Evolutionary conservation across 30 jellyfish, hydroid and myxozoan species (phyloP).

Genomic region (Clytia hemisphaerica): DNA sequence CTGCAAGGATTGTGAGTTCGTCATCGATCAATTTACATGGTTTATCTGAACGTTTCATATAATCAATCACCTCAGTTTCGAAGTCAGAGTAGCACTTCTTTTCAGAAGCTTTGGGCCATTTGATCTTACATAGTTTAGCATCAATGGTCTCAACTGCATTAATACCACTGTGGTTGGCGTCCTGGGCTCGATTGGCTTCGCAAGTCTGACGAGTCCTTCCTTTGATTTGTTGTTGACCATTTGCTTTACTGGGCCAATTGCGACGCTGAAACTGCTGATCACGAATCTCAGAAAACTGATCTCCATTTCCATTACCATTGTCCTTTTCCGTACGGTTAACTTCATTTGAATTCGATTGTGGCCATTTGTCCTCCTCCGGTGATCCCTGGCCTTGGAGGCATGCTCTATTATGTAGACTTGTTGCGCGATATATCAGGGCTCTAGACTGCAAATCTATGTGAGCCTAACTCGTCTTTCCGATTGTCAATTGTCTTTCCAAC

Average conservation of each 20-base stretch:
- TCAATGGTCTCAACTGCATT: background rate
- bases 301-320: background rate
- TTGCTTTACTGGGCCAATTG: too few species aligned
- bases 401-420: slow-evolving; percentile 1
- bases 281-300: background rate
- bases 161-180: slow-evolving; percentile 5
- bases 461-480: too few species aligned
- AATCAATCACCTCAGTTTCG: background rate
- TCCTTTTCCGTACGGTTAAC: slow-evolving; percentile 13
- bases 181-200: slow-evolving; percentile 2
- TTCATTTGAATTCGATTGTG: background rate
- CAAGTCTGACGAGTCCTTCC: slow-evolving; percentile 1
- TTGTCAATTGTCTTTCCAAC: too few species aligned
- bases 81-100: background rate
- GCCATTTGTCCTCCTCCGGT: slow-evolving; percentile 7
- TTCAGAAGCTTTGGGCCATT: slow-evolving; percentile 8
- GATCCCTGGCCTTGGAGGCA: slow-evolving; percentile 16
- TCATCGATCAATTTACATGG: background rate
- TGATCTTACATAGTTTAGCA: background rate
- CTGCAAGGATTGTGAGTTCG: slow-evolving; percentile 2
- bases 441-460: too few species aligned
- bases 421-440: too few species aligned
- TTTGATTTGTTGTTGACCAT: background rate
- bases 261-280: background rate
- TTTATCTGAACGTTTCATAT: background rate